These are phyloP conservation scores for Leptinotarsa haldemani DNA, from an alignment of 2,888 invertebrate species.

Conservation along the genomic window DNA sequence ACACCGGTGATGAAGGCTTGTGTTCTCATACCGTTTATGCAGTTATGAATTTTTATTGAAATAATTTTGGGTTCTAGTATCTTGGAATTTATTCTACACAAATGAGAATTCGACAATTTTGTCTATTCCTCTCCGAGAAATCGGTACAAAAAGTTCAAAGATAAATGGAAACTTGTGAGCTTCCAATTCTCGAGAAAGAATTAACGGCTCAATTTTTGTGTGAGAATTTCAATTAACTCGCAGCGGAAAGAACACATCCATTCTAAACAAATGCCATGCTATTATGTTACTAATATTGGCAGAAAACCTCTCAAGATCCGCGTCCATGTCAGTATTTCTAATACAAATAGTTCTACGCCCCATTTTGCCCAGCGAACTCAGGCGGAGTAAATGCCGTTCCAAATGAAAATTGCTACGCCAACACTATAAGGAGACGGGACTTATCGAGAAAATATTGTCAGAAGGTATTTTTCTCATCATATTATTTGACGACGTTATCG, in stretches of 20 bases:
- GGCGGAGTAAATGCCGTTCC: slow-evolving; percentile 13
- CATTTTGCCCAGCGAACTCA: background rate
- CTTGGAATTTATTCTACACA: no score
- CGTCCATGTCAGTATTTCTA: slow-evolving; percentile 16
- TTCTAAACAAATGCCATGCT: background rate
- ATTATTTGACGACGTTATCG: slow-evolving; percentile 31
- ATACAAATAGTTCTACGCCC: slow-evolving; percentile 4
- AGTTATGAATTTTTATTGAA: no score
- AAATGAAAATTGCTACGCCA: slow-evolving; percentile 26
- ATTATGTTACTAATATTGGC: slow-evolving; percentile 13
- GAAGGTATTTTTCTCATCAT: slow-evolving; percentile 34
- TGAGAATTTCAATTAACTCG: slow-evolving; percentile 1
- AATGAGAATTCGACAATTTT: no score
- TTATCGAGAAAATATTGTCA: slow-evolving; percentile 30
- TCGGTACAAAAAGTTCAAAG: background rate
- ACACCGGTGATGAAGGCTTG: no score
- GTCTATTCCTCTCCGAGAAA: no score
- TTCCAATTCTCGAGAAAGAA: background rate
- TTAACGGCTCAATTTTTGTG: background rate
- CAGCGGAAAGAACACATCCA: slow-evolving; percentile 5
- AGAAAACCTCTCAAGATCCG: background rate
- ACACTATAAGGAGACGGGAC: slow-evolving; percentile 14
- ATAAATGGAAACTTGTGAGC: background rate
- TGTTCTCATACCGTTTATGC: no score
- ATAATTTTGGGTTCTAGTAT: no score